phyloP scores from a whole-genome alignment of 92 coral and sea anemone genomes.

The Galaxea fascicularis region DNA sequence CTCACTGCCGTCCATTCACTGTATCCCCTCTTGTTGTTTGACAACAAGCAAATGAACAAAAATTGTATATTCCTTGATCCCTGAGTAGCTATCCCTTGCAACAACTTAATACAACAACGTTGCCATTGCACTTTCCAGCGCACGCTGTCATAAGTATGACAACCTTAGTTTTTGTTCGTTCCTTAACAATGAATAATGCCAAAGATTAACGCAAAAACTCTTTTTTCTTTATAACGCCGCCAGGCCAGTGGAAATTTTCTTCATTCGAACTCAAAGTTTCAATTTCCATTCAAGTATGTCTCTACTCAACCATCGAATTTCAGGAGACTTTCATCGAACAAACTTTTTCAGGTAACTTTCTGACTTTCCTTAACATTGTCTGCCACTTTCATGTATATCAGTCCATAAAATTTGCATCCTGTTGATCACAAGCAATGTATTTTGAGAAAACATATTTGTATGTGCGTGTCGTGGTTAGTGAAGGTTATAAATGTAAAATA shows the following conservation, averaged over 20 bases:
- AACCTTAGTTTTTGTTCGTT: background rate
- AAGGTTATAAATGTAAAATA: background rate
- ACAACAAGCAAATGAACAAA: conserved; percentile 22
- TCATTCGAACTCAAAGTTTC: background rate
- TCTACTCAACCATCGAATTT: background rate
- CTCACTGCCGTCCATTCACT: conserved; percentile 4
- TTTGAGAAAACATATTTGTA: no score
- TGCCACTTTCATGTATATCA: background rate
- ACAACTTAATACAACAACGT: background rate
- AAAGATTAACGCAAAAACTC: no score
- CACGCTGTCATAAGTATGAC: background rate
- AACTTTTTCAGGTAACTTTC: background rate
- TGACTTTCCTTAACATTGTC: no score
- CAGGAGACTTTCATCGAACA: background rate
- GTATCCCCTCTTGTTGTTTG: conserved; percentile 10
- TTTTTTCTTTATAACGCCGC: background rate
- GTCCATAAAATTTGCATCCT: background rate
- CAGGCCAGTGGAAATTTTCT: background rate
- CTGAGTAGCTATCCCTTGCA: background rate
- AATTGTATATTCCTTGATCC: background rate
- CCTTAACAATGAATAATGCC: background rate
- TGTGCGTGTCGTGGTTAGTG: background rate
- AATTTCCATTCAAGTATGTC: background rate
- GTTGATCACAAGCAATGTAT: background rate
- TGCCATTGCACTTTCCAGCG: background rate